A percentile compares a stretch with the other conserved stretches of the same genome.
Evolutionary conservation across 2,888 invertebrate species (phyloP).

Genomic region (Sialis fuliginosa): DNA sequence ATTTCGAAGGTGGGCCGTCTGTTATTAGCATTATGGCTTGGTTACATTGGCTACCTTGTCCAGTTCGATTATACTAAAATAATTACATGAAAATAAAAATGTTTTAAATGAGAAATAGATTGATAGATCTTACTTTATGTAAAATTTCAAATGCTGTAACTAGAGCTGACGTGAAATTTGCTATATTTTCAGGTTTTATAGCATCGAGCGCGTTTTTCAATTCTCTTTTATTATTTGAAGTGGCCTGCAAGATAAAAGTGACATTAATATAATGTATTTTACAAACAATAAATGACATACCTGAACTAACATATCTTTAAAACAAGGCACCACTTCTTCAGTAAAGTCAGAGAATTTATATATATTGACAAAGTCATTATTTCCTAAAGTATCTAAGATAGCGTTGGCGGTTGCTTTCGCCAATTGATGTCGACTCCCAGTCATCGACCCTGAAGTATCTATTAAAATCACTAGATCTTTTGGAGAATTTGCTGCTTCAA

Average conservation of each 20-base stretch:
- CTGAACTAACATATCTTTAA: slow-evolving; percentile 76
- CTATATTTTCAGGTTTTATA: slow-evolving; percentile 59
- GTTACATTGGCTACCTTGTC: slow-evolving; percentile 85
- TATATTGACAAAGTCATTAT: slow-evolving; percentile 94
- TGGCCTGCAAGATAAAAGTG: slow-evolving; percentile 38
- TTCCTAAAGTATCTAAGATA: slow-evolving; percentile 84
- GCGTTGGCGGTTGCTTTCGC: slow-evolving; percentile 77
- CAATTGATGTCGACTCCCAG: slow-evolving; percentile 65
- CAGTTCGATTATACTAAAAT: slow-evolving; percentile 59
- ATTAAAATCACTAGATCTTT: slow-evolving; percentile 92
- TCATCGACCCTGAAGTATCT: slow-evolving; percentile 81
- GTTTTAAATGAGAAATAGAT: no score
- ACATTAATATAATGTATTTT: neutral
- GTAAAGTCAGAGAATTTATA: slow-evolving; percentile 75
- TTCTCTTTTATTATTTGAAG: slow-evolving; percentile 64
- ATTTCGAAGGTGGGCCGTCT: slow-evolving; percentile 67
- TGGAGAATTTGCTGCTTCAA: slow-evolving; percentile 90
- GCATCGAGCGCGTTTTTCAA: slow-evolving; percentile 59
- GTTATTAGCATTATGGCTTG: slow-evolving; percentile 97
- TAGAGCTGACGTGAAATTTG: slow-evolving; percentile 86
- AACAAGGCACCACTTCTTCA: slow-evolving; percentile 75
- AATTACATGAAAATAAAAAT: neutral
- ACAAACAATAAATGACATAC: slow-evolving; percentile 25
- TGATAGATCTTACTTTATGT: slow-evolving; percentile 44
- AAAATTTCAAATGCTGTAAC: slow-evolving; percentile 82